Evolutionary conservation across 2,797 vertebrate genomes (phyloP), one percentile per base, ranked within the genome.

Genomic region (Paguma larvata): DNA sequence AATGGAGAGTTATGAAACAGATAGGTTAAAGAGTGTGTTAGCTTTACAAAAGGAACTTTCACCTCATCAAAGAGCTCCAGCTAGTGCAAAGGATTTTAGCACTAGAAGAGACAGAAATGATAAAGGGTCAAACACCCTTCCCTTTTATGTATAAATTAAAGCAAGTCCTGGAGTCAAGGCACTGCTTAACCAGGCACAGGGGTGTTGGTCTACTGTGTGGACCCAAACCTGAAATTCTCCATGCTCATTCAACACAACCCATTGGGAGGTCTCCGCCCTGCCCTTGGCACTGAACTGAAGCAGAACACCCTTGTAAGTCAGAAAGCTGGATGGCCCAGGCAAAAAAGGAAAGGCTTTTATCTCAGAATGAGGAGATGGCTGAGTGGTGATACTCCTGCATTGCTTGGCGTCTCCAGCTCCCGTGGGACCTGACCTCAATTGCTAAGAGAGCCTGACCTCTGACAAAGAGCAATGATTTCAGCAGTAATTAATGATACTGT

Each of bases 401-500:
- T 30, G 70, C 80, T 87, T 75, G 83, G 82, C 6, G 0, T 92
- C 82, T 91, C 70, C 34, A 53, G 51, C 51, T 96, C 97, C 79
- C 92, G 3, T 0, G 38, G 85, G 98, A 90, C 51, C 68, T 89
- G 98, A 94, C 92, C 97, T 96, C 97, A 94, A 92, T 94, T 94
- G 97, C 96, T 97, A 19, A 97, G 88, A 97, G 97, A 98, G 88
- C 92, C 94, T 46, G 95, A 98, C 97, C 98, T 96, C 96, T 97
- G 95, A 96, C 97, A 98, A 92, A 97, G 92, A 95, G 92, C 96
- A 97, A 95, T 88, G 96, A 94, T 97, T 97, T 96, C 85, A 92
- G 94, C 68, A 72, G 88, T 97, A 98, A 97, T 98, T 97, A 97
- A 98, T 97, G 96, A 97, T 92, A 86, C 95, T 97, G 98, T 97